These are phyloP conservation scores for Sylvilagus floridanus DNA, from an alignment of 2,797 vertebrate species.

Conservation along the genomic window DNA sequence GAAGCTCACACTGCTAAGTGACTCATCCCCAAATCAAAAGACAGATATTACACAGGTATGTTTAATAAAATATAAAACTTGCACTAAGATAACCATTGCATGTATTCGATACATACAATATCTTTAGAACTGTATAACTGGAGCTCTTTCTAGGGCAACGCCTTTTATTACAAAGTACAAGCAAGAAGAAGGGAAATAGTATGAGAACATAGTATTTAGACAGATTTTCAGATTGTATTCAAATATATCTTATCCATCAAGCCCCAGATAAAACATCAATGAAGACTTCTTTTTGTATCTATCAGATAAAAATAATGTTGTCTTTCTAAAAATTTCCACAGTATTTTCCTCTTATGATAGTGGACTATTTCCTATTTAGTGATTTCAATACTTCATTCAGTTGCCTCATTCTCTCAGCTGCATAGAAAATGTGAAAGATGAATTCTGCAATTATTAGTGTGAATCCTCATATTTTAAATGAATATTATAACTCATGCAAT, in stretches of 20 bases:
- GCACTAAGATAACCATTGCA: neutral
- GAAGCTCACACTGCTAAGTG: neutral
- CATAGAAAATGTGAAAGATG: neutral
- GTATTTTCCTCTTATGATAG: neutral
- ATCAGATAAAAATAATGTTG: neutral
- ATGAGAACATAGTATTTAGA: neutral
- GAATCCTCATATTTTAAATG: constrained; percentile 8
- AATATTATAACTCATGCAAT: neutral
- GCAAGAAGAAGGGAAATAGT: neutral
- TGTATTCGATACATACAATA: neutral
- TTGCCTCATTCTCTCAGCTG: neutral
- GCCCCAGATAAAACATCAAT: neutral
- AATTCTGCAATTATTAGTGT: neutral
- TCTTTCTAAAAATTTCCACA: neutral
- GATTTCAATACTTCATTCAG: neutral
- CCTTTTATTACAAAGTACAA: neutral
- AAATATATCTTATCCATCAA: neutral
- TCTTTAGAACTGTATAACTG: too few species aligned
- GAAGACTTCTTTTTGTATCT: neutral
- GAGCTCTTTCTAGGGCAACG: neutral
- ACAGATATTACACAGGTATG: neutral
- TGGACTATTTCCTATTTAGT: neutral
- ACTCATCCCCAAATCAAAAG: neutral
- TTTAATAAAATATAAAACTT: constrained; percentile 11
- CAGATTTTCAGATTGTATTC: neutral